phyloP scores from a whole-genome alignment of 2,888 invertebrate genomes.

The Phoenoteleia sp. region DNA sequence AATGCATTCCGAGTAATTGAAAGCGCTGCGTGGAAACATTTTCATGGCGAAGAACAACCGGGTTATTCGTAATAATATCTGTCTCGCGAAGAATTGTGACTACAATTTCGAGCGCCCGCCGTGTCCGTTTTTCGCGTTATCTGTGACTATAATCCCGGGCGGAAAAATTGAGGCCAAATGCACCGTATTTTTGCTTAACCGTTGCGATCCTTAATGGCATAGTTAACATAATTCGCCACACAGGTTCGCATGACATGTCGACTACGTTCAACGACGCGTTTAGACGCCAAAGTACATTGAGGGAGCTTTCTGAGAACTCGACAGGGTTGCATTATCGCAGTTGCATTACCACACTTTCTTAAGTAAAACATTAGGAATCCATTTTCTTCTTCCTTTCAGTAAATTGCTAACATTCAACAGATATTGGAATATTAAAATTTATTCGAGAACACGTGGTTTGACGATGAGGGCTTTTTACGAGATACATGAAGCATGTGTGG shows the following conservation, averaged over 20 bases:
- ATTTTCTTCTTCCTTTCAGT: background rate
- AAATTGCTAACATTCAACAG: conserved; percentile 15
- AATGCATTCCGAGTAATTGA: conserved; percentile 83
- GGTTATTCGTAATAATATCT: conserved; percentile 80
- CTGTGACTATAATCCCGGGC: conserved; percentile 42
- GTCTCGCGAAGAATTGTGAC: conserved; percentile 83
- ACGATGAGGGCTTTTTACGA: background rate
- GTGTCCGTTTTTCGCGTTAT: conserved; percentile 57
- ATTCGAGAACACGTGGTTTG: background rate
- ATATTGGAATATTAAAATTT: background rate
- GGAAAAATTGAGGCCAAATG: conserved; percentile 63
- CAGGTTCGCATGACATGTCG: background rate
- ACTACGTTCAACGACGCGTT: background rate
- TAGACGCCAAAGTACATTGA: conserved; percentile 26
- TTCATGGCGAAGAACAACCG: conserved; percentile 62
- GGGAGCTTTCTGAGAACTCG: conserved; percentile 29
- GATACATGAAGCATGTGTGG: background rate
- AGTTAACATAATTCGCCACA: conserved; percentile 44
- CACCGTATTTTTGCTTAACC: conserved; percentile 40
- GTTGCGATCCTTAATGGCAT: conserved; percentile 42
- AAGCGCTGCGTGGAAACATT: conserved; percentile 78
- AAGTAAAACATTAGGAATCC: conserved; percentile 24
- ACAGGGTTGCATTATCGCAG: conserved; percentile 12
- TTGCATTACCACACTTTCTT: conserved; percentile 2
- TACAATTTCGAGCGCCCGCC: conserved; percentile 81